Conservation (phyloP, 2,113 vertebrate genomes). For the Semnornis frantzii region DNA sequence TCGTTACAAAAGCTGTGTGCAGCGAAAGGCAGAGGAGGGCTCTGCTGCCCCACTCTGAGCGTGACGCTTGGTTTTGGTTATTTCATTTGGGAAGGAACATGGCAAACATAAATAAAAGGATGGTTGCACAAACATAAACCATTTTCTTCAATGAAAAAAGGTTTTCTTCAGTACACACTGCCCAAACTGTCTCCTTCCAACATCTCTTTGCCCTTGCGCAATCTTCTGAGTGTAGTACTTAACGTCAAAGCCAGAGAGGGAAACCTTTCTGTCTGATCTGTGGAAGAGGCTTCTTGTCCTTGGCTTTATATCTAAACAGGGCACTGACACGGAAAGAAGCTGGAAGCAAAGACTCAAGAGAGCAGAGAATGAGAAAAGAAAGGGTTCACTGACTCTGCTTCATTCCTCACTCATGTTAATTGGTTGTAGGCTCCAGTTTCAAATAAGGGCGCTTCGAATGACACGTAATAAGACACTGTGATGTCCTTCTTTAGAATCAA, state of each 20-base stretch:
- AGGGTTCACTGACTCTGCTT: conserved; percentile 12
- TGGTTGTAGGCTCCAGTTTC: conserved; percentile 17
- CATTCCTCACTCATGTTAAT: conserved; percentile 35
- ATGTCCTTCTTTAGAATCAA: conserved; percentile 3
- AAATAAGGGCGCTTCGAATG: not conserved
- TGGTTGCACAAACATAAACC: conserved; percentile 15
- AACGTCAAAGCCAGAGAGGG: not conserved
- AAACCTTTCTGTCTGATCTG: not conserved
- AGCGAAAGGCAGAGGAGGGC: not conserved
- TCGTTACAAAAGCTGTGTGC: not conserved
- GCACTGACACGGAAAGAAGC: conserved; percentile 48
- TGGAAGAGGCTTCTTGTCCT: conserved; percentile 37
- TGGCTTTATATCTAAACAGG: conserved; percentile 5
- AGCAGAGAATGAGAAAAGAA: conserved; percentile 38
- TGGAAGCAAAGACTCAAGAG: conserved; percentile 44
- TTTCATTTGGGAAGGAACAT: not conserved
- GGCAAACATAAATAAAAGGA: conserved; percentile 28
- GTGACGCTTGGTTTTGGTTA: not conserved
- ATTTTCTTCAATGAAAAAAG: not conserved
- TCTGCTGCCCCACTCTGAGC: accelerated
- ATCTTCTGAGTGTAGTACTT: not conserved
- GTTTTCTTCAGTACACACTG: not conserved
- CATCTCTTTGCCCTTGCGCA: conserved; percentile 17
- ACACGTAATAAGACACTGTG: not conserved
- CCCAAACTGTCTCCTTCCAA: not conserved